Base-by-base conservation (phyloP, 2,797 vertebrate species). In the Carcharodon carcharias region DNA sequence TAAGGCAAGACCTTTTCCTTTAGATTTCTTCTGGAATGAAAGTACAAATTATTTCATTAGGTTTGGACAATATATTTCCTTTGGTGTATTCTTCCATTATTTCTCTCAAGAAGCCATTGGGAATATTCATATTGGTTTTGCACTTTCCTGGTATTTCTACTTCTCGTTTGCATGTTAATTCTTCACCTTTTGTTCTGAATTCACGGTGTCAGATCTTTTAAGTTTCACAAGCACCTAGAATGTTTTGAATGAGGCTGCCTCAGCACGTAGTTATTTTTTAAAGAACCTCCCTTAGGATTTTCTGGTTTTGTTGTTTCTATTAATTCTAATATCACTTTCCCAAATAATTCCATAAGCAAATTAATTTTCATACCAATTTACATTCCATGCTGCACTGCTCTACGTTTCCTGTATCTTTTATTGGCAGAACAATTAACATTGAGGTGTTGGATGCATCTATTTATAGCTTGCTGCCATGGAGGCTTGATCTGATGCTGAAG, bases 371-470 rank as follows among this genome's bases (percentile, higher is more conserved):
- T 63, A 93, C 67, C 91, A 93, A 93, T 26, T 93, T 93, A 45
- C 63, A 26, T 67, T 67, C 23, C n/a, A 23, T 93, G 58, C n/a
- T 93, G 40, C 21, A 11, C 65, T 93, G 8, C 7, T 45, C 18
- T 93, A 21, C 93, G 40, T 93, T 93, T 93, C 11, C n/a, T 93
- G 40, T 45, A 93, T 93, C 61, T 93, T 65, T 65, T 93, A 45
- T 65, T 93, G 91, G 91, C 91, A 93, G 91, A 93, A 45, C 91
- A 77, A 95, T 95, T 77, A 95, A 31, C 14, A 5, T 67, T 58
- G 69, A 95, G 69, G 94, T 95, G 94, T 95, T 77, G 54, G 94
- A 77, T 77, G 94, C 94, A 69, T 95, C 65, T 95, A 73, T 95
- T 95, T 95, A 73, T 95, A 95, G 65, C 69, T 9, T 35, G 54